Evolutionary conservation across 2,113 vertebrate species (phyloP).

Genomic region (Nipponia nippon): DNA sequence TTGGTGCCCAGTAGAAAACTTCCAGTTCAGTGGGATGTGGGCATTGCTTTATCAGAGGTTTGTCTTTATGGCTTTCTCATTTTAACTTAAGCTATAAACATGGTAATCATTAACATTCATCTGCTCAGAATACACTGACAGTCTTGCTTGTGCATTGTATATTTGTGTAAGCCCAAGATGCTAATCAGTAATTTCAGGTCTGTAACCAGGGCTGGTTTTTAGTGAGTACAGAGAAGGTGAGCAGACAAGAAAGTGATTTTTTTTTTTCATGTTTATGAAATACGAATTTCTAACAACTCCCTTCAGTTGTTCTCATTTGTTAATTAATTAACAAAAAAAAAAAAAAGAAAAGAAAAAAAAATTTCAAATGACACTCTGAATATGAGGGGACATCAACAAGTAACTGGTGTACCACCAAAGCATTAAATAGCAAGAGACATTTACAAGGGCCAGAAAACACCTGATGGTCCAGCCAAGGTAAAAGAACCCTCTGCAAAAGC

Average conservation of each 20-base stretch:
- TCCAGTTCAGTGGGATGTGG: neutral
- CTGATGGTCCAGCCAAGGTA: neutral
- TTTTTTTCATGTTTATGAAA: neutral
- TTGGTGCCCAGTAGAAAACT: neutral
- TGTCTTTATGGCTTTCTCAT: slow-evolving; percentile 51
- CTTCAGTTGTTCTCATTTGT: neutral
- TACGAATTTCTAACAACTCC: neutral
- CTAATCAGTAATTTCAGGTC: slow-evolving; percentile 11
- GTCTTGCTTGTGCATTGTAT: neutral
- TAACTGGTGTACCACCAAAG: neutral
- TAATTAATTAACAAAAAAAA: neutral
- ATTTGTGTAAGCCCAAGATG: slow-evolving; percentile 4
- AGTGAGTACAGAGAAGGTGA: neutral
- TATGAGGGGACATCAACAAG: neutral
- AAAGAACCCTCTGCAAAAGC: neutral
- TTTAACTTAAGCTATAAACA: slow-evolving; percentile 58
- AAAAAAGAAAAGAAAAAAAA: neutral
- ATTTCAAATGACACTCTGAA: neutral
- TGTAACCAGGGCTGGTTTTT: neutral
- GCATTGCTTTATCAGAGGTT: slow-evolving; percentile 31
- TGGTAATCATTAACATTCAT: slow-evolving; percentile 51
- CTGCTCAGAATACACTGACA: neutral
- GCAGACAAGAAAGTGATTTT: neutral
- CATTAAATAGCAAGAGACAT: neutral
- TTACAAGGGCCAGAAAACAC: neutral